Conservation (phyloP, 2,113 vertebrate genomes). For the Mesocricetus auratus region DNA sequence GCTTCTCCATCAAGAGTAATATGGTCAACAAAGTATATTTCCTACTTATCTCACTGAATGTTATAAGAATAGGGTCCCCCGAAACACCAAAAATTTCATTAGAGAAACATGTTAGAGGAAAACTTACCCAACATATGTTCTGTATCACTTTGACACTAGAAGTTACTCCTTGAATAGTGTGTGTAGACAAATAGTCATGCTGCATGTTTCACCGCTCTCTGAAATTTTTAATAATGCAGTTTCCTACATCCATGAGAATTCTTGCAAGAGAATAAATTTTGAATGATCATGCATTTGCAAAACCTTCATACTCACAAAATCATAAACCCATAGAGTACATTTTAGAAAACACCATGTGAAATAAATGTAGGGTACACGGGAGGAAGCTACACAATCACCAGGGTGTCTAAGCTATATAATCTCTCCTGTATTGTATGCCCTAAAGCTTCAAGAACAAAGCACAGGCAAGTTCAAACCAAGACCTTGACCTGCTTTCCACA, state of each 20-base stretch:
- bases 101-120: constrained; percentile 39
- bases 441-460: constrained; percentile 68
- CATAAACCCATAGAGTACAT: constrained; percentile 25
- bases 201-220: background rate
- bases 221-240: constrained; percentile 48
- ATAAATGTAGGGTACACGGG: constrained; percentile 50
- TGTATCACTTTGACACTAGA: constrained; percentile 4
- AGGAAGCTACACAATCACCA: constrained; percentile 34
- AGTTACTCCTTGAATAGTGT: constrained; percentile 25
- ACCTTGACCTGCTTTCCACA: constrained; percentile 80
- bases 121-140: constrained; percentile 32
- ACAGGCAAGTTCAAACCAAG: constrained; percentile 61
- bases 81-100: constrained; percentile 53
- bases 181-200: constrained; percentile 41
- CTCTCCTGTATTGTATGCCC: constrained; percentile 64
- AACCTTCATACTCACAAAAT: constrained; percentile 47
- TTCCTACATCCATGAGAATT: constrained; percentile 24
- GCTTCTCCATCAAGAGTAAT: constrained; percentile 41
- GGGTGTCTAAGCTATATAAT: constrained; percentile 59
- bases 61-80: constrained; percentile 7
- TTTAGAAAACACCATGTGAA: constrained; percentile 53
- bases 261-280: constrained; percentile 40
- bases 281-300: constrained; percentile 41
- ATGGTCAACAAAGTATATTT: constrained; percentile 18
- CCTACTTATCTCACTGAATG: constrained; percentile 41